Base-by-base conservation (phyloP, 2,797 vertebrate genomes). In the Pterois miles region DNA sequence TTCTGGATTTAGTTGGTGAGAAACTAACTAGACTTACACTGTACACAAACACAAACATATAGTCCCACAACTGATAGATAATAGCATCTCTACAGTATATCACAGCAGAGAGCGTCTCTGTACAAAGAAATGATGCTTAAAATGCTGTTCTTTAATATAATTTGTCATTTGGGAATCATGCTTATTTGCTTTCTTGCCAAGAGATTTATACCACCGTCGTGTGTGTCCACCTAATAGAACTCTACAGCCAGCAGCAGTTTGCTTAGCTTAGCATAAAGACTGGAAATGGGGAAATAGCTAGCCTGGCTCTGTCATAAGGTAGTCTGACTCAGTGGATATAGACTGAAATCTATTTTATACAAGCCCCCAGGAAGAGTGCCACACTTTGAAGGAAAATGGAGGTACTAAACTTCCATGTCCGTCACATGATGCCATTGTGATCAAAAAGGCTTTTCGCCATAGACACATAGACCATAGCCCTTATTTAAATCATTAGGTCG, bases 361-460 rank as follows among this genome's bases (percentile, higher is more conserved):
- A n/a, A n/a, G n/a, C n/a, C n/a, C n/a, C n/a, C n/a, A n/a, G n/a
- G n/a, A n/a, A n/a, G n/a, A n/a, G n/a, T n/a, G n/a, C n/a, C n/a
- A n/a, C n/a, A n/a, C n/a, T n/a, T n/a, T n/a, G n/a, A n/a, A n/a
- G n/a, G n/a, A n/a, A n/a, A n/a, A n/a, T n/a, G n/a, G n/a, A n/a
- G n/a, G n/a, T n/a, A n/a, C n/a, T n/a, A n/a, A n/a, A n/a, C n/a
- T n/a, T n/a, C n/a, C n/a, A n/a, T n/a, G 16, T 43, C 16, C 7
- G 0, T 43, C 40, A 43, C 6, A 1, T 43, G 40, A 43, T 0
- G 0, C 16, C 40, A 43, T 8, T 43, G 16, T 6, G 40, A 6
- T 16, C 0, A 43, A 43, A 43, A 43, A 43, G 40, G n/a, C n/a
- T n/a, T n/a, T n/a, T n/a, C n/a, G n/a, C n/a, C n/a, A n/a, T n/a